These are phyloP conservation scores for Perccottus glenii DNA, from an alignment of 2,113 vertebrate genomes.

Conservation along the genomic window DNA sequence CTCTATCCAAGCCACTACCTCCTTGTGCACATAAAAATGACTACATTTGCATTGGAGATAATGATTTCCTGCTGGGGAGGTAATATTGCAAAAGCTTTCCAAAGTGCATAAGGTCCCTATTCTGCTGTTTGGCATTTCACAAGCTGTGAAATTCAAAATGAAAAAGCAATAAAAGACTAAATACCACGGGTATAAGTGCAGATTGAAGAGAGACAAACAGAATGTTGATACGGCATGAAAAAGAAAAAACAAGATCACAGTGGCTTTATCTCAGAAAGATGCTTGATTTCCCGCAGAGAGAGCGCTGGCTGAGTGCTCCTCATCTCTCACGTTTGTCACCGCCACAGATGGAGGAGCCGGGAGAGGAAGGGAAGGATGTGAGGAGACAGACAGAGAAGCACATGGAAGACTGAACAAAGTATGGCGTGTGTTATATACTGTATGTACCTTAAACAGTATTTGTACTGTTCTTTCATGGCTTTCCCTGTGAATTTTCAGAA, in stretches of 20 bases:
- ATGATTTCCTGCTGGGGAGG: constrained; percentile 23
- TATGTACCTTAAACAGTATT: too few species aligned
- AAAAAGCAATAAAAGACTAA: constrained; percentile 29
- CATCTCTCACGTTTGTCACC: too few species aligned
- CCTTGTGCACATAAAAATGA: not conserved
- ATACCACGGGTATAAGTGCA: constrained; percentile 20
- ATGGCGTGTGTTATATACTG: too few species aligned
- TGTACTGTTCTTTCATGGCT: too few species aligned
- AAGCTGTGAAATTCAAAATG: constrained; percentile 36
- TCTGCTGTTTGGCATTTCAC: constrained; percentile 38
- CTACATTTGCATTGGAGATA: constrained; percentile 19
- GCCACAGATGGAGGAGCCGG: too few species aligned
- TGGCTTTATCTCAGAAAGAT: constrained; percentile 32
- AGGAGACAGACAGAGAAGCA: too few species aligned
- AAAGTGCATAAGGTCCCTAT: constrained; percentile 16
- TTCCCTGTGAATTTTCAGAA: too few species aligned
- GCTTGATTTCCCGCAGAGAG: constrained; percentile 31
- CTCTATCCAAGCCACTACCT: not conserved
- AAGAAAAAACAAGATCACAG: constrained; percentile 42
- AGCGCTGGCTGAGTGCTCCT: too few species aligned
- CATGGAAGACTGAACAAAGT: too few species aligned
- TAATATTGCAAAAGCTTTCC: constrained; percentile 2
- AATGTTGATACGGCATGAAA: constrained; percentile 30
- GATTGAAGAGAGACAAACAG: constrained; percentile 23
- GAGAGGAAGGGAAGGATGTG: too few species aligned